Evolutionary conservation across 2,113 vertebrate species (phyloP).

Genomic region (Charina bottae): DNA sequence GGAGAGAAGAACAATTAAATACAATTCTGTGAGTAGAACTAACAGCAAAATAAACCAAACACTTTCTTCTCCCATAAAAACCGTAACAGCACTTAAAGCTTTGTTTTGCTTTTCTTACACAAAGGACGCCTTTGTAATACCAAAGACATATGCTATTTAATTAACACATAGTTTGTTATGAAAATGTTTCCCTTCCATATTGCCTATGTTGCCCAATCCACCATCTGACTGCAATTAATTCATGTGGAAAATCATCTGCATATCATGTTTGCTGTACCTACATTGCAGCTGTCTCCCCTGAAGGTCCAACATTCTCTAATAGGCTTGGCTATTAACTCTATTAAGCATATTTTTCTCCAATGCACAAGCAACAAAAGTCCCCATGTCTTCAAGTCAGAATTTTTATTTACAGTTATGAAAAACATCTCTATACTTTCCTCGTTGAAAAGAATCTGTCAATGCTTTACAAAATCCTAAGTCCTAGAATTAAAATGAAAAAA

Average conservation of each 20-base stretch:
- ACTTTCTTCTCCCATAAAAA: not conserved
- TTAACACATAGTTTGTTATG: not conserved
- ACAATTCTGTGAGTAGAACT: not conserved
- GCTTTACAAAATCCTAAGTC: not conserved
- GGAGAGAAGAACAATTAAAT: conserved; percentile 44
- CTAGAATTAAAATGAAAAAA: not conserved
- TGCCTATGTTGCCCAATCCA: not conserved
- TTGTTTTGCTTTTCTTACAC: not conserved
- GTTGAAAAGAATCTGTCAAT: not conserved
- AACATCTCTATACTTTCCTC: not conserved
- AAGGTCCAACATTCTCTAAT: not conserved
- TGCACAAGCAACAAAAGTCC: not conserved
- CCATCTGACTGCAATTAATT: conserved; percentile 10
- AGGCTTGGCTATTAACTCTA: conserved; percentile 3
- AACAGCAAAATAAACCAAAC: conserved; percentile 5
- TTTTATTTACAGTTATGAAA: not conserved
- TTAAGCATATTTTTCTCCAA: not conserved
- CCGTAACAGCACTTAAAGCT: not conserved
- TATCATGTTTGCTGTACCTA: not conserved
- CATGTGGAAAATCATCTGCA: conserved; percentile 10
- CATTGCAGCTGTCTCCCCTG: not conserved
- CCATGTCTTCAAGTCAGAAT: not conserved
- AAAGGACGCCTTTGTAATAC: not conserved
- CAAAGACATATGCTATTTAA: not conserved
- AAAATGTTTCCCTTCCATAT: conserved; percentile 10